Conservation (phyloP, 2,113 vertebrate genomes). For the Caranx melampygus region DNA sequence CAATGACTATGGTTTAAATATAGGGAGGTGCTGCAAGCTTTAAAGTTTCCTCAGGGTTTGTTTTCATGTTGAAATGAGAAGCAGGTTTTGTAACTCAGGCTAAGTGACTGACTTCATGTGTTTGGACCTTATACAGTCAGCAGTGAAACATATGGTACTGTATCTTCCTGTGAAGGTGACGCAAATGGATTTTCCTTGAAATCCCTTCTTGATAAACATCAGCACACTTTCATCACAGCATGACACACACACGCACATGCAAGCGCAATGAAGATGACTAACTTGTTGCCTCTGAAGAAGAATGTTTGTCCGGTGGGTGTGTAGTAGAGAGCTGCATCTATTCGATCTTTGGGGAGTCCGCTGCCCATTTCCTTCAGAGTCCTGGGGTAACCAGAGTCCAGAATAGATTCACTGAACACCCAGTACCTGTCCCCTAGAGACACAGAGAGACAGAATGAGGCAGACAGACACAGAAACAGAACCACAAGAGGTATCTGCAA, state of each 20-base stretch:
- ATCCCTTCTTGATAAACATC: conserved; percentile 14
- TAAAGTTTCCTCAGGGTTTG: background rate
- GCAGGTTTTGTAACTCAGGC: conserved; percentile 35
- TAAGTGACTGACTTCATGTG: conserved; percentile 11
- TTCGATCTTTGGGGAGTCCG: conserved; percentile 88
- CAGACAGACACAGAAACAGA: background rate
- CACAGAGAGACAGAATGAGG: background rate
- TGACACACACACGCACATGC: background rate
- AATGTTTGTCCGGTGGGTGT: conserved; percentile 91
- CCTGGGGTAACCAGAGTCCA: conserved; percentile 88
- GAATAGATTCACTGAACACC: conserved; percentile 89
- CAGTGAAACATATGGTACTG: conserved; percentile 16
- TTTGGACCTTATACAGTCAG: conserved; percentile 39
- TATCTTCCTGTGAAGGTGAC: conserved; percentile 15
- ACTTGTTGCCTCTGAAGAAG: conserved; percentile 92
- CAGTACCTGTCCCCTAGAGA: conserved; percentile 88
- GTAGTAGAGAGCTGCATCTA: conserved; percentile 91
- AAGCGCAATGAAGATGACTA: conserved; percentile 61
- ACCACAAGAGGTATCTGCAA: background rate
- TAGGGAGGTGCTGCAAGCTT: background rate
- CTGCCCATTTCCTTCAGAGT: conserved; percentile 87
- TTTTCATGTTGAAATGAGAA: conserved; percentile 30
- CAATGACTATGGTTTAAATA: conserved; percentile 8
- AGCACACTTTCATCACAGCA: background rate
- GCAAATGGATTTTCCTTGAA: conserved; percentile 29